phyloP scores from a whole-genome alignment of 2,888 invertebrate genomes.

The Helobdella robusta region DNA sequence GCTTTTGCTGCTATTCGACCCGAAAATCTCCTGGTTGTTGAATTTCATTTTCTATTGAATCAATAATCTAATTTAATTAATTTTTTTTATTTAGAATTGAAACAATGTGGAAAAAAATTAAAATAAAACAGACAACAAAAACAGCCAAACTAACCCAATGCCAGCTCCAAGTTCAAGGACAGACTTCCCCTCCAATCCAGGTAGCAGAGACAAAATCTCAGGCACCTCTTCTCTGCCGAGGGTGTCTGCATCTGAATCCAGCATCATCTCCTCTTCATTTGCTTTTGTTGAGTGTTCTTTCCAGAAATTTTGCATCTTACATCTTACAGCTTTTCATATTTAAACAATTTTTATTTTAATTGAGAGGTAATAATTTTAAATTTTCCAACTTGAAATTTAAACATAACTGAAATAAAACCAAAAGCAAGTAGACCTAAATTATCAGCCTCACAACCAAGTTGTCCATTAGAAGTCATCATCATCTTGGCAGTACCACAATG shows the following conservation, averaged over 20 bases:
- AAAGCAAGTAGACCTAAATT: too few relatives aligned
- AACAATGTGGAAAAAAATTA: background rate
- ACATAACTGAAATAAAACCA: too few relatives aligned
- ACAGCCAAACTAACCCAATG: constrained; percentile 50
- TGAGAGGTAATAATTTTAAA: too few relatives aligned
- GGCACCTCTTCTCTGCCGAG: constrained; percentile 48
- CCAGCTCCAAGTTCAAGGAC: constrained; percentile 55
- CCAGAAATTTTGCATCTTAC: constrained; percentile 43
- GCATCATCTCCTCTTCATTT: constrained; percentile 51
- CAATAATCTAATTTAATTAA: too few relatives aligned
- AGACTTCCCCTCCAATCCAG: constrained; percentile 47
- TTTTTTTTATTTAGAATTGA: too few relatives aligned
- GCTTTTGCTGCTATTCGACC: constrained; percentile 51
- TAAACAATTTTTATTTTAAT: too few relatives aligned
- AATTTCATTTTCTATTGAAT: background rate
- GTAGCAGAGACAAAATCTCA: constrained; percentile 53
- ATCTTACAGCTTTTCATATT: constrained; percentile 31
- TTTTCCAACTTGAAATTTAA: too few relatives aligned
- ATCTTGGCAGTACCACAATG: constrained; percentile 9
- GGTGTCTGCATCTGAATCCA: constrained; percentile 49
- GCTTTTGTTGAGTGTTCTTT: constrained; percentile 43
- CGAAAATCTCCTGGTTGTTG: constrained; percentile 51
- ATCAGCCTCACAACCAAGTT: too few relatives aligned
- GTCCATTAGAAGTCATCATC: constrained; percentile 8
- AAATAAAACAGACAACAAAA: constrained; percentile 15